Base-by-base conservation (phyloP, 2,888 invertebrate species). In the Agelastica alni region DNA sequence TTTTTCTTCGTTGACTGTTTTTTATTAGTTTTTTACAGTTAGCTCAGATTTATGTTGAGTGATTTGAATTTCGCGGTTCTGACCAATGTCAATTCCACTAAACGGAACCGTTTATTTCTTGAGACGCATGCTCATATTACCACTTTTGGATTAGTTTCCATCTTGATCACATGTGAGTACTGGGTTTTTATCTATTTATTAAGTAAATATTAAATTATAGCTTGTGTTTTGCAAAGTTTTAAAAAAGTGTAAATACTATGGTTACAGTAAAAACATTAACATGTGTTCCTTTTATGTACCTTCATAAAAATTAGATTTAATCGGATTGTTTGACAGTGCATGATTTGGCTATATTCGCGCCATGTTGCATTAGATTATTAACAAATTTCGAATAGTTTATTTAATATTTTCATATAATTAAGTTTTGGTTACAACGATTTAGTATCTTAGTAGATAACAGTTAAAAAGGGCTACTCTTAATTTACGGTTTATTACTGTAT, bases 161-260 rank as follows among this genome's bases (percentile, higher is more conserved):
- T 88, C 88, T 85, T 83, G 88, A 87, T 87, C 89, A 89, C 89
- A 90, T 88, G 90, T 90, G 88, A 90, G 89, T 90, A 86, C 82
- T 75, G 77, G 77, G 73, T 80, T 80, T 80, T 79, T 78, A 72
- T 76, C 32, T 51, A 53, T 58, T 56, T 58, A 59, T 46, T 52
- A 49, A 53, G 80, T 80, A 79, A 81, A 80, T 80, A 80, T 78
- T 77, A 76, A 46, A 46, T 47, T 37, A 37, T 43, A 51, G 17
- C 34, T 41, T 47, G 12, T 17, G 28, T n/a, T 36, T 52, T 22
- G 28, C 20, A 32, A 44, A 22, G 22, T 17, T 55, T 49, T 52
- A 10, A n/a, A 26, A 45, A 30, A 22, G 9, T 37, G 28, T 36
- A 46, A 46, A 51, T 58, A 53, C 53, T 53, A 51, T 60, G 47